Evolutionary conservation across 2,888 invertebrate species (phyloP).

Genomic region (Ectemnius cavifrons): DNA sequence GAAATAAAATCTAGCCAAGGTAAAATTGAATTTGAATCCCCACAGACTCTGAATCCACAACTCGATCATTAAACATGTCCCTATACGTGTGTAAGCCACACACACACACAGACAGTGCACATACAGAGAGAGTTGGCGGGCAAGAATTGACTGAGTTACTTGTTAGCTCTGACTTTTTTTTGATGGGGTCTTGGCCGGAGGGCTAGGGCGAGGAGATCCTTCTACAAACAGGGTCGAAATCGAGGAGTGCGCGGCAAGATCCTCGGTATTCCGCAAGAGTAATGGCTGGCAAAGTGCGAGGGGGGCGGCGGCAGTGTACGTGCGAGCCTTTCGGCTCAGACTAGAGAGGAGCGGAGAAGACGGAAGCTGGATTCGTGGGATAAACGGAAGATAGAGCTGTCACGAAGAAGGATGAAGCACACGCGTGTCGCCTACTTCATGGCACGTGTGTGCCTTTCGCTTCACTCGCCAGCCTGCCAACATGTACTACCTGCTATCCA

Average conservation of each 20-base stretch:
- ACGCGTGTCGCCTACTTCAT: conserved; percentile 61
- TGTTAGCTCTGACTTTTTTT: no score
- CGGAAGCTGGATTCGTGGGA: conserved; percentile 64
- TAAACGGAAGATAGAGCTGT: conserved; percentile 74
- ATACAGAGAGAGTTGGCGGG: no score
- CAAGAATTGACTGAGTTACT: no score
- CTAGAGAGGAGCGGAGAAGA: conserved; percentile 38
- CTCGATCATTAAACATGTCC: no score
- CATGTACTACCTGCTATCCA: no score
- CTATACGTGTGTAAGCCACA: no score
- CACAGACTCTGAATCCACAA: no score
- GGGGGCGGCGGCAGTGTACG: not conserved
- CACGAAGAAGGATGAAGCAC: conserved; percentile 72
- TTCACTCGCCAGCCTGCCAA: no score
- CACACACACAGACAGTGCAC: no score
- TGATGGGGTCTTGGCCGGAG: not conserved
- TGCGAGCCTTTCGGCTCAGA: not conserved
- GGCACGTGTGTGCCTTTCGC: not conserved
- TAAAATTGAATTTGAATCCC: no score
- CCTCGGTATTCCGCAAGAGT: conserved; percentile 67
- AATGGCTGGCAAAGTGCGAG: conserved; percentile 58
- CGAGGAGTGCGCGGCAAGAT: conserved; percentile 53
- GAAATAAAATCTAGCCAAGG: no score
- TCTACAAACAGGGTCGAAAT: conserved; percentile 41
- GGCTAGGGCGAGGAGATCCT: conserved; percentile 3